Base-by-base conservation (phyloP, 2,888 invertebrate species). In the Sesamia inferens region DNA sequence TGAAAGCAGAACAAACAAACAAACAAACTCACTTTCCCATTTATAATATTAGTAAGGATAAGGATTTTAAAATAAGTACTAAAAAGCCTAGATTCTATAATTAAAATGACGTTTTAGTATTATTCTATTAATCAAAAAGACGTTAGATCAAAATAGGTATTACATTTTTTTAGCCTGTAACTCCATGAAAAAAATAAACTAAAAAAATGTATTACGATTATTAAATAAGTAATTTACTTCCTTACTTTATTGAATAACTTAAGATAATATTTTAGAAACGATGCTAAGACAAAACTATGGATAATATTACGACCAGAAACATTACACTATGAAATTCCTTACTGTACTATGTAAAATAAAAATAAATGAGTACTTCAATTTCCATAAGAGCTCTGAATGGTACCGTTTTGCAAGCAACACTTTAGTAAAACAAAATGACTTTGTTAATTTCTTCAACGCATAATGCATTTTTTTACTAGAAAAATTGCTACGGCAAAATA, bases 391-490 rank as follows among this genome's bases (percentile, higher is more conserved):
- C 3, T 10, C 19, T 19, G 1, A 55, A 19, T 44, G 5, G 22
- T 77, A 76, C 78, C 70, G 70, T 57, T 76, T 70, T n/a, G 48
- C n/a, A 2, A 47, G 47, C 39, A 62, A 58, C 14, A 39, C 7
- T 78, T 75, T 4, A 51, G 0, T 42, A 14, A 42, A 63, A 58
- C 44, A 54, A 57, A 22, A 44, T 16, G 6, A 77, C 11, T 57
- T 16, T 44, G 11, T n/a, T 3, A 63, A 4, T 11, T 22, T 51
- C 5, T n/a, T 14, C 8, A 63, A n/a, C 31, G 2, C 4, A 5
- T 2, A 54, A 3, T 48, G 7, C 16, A 39, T 13, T 22, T 31
- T 19, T 65, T 13, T 2, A 13, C 13, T 24, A 63, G 24, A 16
- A 6, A 4, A 1, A 22, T 14, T 70, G 42, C 48, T 31, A 10